Percentiles rank a stretch among this genome's conserved stretches.
Conservation (phyloP, 2,888 invertebrate genomes). For the Magallana nippona region DNA sequence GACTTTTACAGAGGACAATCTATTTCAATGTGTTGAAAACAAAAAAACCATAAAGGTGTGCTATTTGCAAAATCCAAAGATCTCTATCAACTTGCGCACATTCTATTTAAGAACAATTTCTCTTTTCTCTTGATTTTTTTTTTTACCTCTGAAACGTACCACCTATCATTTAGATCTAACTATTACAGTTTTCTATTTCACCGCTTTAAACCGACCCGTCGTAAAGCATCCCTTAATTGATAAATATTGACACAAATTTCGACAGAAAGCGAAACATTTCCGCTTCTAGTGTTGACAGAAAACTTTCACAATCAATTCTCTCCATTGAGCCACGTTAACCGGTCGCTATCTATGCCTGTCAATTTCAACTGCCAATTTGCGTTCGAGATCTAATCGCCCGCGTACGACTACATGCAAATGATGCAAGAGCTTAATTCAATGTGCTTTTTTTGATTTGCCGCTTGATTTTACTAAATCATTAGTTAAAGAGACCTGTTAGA, state of each 20-base stretch:
- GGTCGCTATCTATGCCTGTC: slow-evolving; percentile 19
- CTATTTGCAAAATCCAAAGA: background rate
- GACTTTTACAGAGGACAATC: background rate
- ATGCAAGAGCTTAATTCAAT: slow-evolving; percentile 35
- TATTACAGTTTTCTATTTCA: slow-evolving; percentile 12
- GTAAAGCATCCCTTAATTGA: slow-evolving; percentile 39
- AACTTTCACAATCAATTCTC: slow-evolving; percentile 48
- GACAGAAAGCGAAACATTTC: slow-evolving; percentile 47
- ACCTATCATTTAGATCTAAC: slow-evolving; percentile 20
- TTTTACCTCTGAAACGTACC: slow-evolving; percentile 15
- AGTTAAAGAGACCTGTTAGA: slow-evolving; percentile 38
- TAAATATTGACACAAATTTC: slow-evolving; percentile 50
- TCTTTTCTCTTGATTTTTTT: slow-evolving; percentile 19
- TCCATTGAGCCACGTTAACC: slow-evolving; percentile 12
- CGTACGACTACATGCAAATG: slow-evolving; percentile 38
- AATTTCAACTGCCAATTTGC: slow-evolving; percentile 29
- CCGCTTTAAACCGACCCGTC: slow-evolving; percentile 5
- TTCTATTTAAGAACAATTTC: slow-evolving; percentile 33
- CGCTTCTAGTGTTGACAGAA: slow-evolving; percentile 37
- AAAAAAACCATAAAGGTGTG: slow-evolving; percentile 14
- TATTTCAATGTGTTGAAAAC: background rate
- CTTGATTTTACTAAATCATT: slow-evolving; percentile 39
- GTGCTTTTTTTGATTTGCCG: slow-evolving; percentile 1
- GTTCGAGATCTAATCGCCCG: slow-evolving; percentile 35
- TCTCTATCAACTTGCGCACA: background rate